phyloP scores from a whole-genome alignment of 2,797 vertebrate genomes.

The Amniataba percoides region DNA sequence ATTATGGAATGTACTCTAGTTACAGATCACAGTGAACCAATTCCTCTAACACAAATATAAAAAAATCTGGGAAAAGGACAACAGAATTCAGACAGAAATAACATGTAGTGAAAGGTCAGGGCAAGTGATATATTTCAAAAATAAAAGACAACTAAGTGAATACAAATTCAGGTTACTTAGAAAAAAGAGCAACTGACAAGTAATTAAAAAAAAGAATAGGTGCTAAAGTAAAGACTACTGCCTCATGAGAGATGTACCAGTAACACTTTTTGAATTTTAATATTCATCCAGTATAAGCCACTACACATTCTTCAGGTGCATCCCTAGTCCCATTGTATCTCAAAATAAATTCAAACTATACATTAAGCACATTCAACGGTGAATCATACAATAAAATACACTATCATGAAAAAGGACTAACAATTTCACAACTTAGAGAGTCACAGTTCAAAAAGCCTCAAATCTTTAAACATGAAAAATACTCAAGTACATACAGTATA shows the following conservation, averaged over 20 bases:
- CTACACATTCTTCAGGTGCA: conserved; percentile 28
- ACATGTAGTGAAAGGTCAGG: conserved; percentile 20
- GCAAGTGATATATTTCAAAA: conserved; percentile 42
- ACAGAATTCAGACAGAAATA: conserved; percentile 17
- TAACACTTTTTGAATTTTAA: conserved; percentile 11
- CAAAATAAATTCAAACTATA: conserved; percentile 41
- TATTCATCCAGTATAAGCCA: conserved; percentile 16
- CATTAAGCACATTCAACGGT: conserved; percentile 35
- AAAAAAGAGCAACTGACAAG: conserved; percentile 12
- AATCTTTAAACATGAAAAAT: conserved; percentile 15
- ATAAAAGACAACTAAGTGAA: conserved; percentile 60
- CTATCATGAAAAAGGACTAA: conserved; percentile 51
- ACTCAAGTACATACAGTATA: conserved; percentile 18
- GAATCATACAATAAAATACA: conserved; percentile 55
- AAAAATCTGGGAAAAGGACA: conserved; percentile 12
- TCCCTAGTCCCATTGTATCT: conserved; percentile 12
- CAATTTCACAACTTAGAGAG: conserved; percentile 48
- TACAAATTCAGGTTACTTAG: conserved; percentile 46
- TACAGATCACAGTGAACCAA: conserved; percentile 20
- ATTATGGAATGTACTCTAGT: conserved; percentile 44
- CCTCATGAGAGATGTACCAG: neutral
- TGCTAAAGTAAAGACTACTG: conserved; percentile 4
- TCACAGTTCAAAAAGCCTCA: conserved; percentile 61
- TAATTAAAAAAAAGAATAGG: neutral
- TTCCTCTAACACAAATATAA: neutral